These are phyloP conservation scores for Exocentrus adspersus DNA, from an alignment of 2,888 invertebrate species.

Conservation along the genomic window DNA sequence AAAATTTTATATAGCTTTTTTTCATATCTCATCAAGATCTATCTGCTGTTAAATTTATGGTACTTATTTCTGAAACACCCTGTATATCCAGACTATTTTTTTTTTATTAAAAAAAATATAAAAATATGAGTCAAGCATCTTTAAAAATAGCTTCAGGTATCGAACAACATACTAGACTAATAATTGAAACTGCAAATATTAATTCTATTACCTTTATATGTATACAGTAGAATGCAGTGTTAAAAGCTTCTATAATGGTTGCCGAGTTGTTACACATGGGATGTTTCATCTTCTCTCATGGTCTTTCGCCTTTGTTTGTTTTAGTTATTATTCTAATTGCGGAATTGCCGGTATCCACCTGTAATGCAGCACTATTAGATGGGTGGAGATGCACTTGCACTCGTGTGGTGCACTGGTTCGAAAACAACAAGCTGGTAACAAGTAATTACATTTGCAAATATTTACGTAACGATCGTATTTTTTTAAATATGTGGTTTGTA, in stretches of 20 bases:
- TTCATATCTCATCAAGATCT: no score
- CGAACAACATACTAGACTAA: no score
- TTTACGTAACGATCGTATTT: neutral
- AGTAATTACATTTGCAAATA: conserved; percentile 9
- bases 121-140: no score
- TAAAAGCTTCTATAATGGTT: neutral
- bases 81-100: no score
- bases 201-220: no score
- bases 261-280: conserved; percentile 2
- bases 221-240: no score
- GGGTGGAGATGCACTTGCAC: conserved; percentile 10
- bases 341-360: neutral
- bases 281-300: conserved; percentile 13
- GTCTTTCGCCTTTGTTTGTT: conserved; percentile 17
- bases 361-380: conserved; percentile 2
- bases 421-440: neutral
- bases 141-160: no score
- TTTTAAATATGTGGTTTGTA: neutral
- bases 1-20: no score
- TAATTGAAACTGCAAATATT: no score
- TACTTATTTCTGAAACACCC: no score
- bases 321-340: conserved; percentile 17
- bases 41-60: no score
- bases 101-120: no score
- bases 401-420: neutral